Conservation (phyloP, 30 jellyfish, hydroid and myxozoan species). For the Cassiopea xamachana region DNA sequence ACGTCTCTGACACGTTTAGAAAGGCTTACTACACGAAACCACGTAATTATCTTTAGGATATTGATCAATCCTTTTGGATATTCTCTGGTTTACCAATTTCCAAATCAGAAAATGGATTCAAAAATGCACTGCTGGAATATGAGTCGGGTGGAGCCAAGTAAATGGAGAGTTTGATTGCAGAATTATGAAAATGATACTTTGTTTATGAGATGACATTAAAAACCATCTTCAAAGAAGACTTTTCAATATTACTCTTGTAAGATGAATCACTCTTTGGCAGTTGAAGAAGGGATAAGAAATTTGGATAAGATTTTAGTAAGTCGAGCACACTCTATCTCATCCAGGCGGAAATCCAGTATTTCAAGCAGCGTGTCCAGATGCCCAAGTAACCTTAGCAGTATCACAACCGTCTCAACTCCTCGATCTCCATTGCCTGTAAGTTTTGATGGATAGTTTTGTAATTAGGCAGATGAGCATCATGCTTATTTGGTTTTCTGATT, state of each 20-base stretch:
- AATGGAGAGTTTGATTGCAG: neutral
- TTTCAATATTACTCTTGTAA: neutral
- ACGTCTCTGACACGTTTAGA: neutral
- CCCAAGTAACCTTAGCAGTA: conserved; percentile 47
- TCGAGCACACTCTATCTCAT: conserved; percentile 40
- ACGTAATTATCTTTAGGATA: neutral
- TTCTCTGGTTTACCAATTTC: neutral
- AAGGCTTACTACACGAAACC: conserved; percentile 9
- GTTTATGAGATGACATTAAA: neutral
- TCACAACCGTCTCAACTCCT: conserved; percentile 13
- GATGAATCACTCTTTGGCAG: conserved; percentile 14
- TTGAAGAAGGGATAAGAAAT: conserved; percentile 57
- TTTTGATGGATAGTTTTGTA: neutral
- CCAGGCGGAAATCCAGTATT: conserved; percentile 38
- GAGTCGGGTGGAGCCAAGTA: neutral
- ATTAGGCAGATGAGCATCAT: too few relatives aligned
- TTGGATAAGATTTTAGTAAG: conserved; percentile 58
- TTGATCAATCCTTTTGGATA: neutral
- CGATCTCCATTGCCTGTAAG: conserved; percentile 68
- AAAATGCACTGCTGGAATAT: neutral
- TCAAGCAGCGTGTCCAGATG: conserved; percentile 44
- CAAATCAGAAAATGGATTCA: neutral
- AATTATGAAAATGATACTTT: neutral
- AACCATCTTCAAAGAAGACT: neutral
- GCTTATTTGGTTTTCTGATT: too few relatives aligned